Percentiles rank a stretch among this genome's conserved stretches.
phyloP scores from a whole-genome alignment of 2,113 vertebrate species.

The Pseudorhombus dupliciocellatus region DNA sequence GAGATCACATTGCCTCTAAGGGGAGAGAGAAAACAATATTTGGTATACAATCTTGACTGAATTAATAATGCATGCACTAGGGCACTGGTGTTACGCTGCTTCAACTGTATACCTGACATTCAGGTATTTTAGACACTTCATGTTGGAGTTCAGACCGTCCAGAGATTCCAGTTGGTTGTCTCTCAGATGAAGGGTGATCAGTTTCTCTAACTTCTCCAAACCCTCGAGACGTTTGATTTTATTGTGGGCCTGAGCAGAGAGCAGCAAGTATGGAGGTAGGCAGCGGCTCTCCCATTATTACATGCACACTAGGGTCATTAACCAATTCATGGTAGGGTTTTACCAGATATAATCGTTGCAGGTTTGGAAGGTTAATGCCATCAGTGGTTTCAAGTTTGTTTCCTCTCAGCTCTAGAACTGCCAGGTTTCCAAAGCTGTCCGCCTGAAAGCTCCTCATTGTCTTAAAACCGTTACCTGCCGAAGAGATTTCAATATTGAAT shows the following conservation, averaged over 20 bases:
- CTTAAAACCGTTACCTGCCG: conserved; percentile 86
- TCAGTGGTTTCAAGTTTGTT: conserved; percentile 85
- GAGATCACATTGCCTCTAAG: conserved; percentile 76
- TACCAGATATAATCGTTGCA: conserved; percentile 90
- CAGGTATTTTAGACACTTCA: conserved; percentile 91
- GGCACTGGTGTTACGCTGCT: no score
- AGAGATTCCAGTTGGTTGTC: conserved; percentile 88
- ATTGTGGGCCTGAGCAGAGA: conserved; percentile 86
- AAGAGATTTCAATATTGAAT: conserved; percentile 1
- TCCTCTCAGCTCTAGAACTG: conserved; percentile 88
- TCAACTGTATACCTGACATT: conserved; percentile 79
- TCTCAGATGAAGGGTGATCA: conserved; percentile 89
- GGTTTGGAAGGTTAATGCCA: conserved; percentile 86
- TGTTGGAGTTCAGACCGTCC: conserved; percentile 83
- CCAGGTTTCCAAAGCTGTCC: conserved; percentile 79
- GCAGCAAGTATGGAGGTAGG: not conserved
- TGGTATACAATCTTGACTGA: not conserved
- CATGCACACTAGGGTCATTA: conserved; percentile 9
- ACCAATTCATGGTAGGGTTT: conserved; percentile 35
- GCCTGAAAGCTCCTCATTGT: conserved; percentile 78
- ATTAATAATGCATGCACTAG: not conserved
- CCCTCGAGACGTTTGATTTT: conserved; percentile 83
- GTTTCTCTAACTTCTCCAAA: conserved; percentile 80
- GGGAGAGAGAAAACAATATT: not conserved
- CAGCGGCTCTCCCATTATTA: not conserved